Percentiles rank a stretch among this genome's conserved stretches.
Evolutionary conservation across 2,797 vertebrate genomes (phyloP).

Genomic region (Sebastes alutus): DNA sequence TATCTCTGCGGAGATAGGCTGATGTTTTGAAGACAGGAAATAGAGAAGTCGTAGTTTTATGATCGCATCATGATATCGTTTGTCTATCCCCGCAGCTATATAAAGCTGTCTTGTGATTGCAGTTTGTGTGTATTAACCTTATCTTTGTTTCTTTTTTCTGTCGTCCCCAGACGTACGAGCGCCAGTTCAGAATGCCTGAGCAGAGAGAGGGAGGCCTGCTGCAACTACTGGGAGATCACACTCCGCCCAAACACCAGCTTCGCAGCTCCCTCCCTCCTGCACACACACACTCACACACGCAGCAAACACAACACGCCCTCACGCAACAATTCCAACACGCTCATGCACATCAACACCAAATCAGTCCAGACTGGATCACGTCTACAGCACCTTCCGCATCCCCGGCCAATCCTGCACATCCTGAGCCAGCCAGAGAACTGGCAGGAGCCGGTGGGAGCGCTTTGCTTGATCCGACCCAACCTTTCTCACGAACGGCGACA

Average conservation of each 20-base stretch:
- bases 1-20: slow-evolving; percentile 20
- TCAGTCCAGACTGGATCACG: slow-evolving; percentile 88
- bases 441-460: slow-evolving; percentile 83
- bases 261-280: slow-evolving; percentile 84
- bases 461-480: slow-evolving; percentile 80
- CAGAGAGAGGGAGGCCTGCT: slow-evolving; percentile 89
- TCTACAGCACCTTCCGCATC: slow-evolving; percentile 82
- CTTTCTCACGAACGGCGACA: slow-evolving; percentile 84
- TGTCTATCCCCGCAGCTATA: slow-evolving; percentile 33
- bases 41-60: slow-evolving; percentile 29
- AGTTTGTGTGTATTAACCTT: slow-evolving; percentile 54
- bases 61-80: slow-evolving; percentile 47
- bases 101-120: slow-evolving; percentile 44
- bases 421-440: slow-evolving; percentile 86
- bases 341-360: slow-evolving; percentile 77
- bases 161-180: slow-evolving; percentile 89
- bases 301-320: slow-evolving; percentile 65
- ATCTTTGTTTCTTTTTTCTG: slow-evolving; percentile 57
- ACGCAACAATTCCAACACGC: slow-evolving; percentile 68
- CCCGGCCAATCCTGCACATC: slow-evolving; percentile 83
- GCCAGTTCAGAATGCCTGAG: slow-evolving; percentile 88
- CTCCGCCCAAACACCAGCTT: slow-evolving; percentile 95
- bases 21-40: slow-evolving; percentile 47
- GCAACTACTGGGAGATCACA: slow-evolving; percentile 92
- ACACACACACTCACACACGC: slow-evolving; percentile 56